Conservation (phyloP, 1,140 invertebrate genomes). For the Hyposmocoma kahamanoa region DNA sequence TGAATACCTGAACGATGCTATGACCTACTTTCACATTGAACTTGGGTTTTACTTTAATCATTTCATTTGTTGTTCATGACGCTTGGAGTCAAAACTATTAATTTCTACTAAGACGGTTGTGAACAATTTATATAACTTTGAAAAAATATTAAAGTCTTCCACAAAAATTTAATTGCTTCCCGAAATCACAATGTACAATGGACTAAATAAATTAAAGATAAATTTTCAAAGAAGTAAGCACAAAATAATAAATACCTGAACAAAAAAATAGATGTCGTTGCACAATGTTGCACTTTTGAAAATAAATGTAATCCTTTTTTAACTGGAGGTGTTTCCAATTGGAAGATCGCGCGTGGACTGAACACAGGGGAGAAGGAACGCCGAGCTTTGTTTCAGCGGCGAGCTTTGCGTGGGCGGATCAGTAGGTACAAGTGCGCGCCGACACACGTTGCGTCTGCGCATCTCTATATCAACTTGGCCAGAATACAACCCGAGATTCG, state of each 20-base stretch:
- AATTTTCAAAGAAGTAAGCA: no score
- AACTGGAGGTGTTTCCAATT: slow-evolving; percentile 28
- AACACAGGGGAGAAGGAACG: slow-evolving; percentile 18
- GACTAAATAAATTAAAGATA: no score
- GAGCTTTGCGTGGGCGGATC: slow-evolving; percentile 53
- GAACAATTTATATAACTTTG: no score
- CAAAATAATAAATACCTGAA: slow-evolving; percentile 10
- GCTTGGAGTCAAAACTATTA: no score
- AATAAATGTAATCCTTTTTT: slow-evolving; percentile 8
- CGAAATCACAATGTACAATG: no score
- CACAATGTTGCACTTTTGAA: slow-evolving; percentile 13
- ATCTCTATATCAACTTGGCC: slow-evolving; percentile 24
- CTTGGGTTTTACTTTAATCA: no score
- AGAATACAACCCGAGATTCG: slow-evolving; percentile 27
- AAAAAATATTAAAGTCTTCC: no score
- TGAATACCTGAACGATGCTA: not conserved
- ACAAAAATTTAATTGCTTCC: no score
- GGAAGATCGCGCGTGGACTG: slow-evolving; percentile 49
- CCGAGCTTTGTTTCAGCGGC: slow-evolving; percentile 42
- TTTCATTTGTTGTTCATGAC: no score
- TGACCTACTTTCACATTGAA: not conserved
- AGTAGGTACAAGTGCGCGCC: not conserved
- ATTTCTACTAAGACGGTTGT: no score
- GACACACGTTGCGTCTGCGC: slow-evolving; percentile 27
- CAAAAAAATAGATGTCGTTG: slow-evolving; percentile 3